Conservation (phyloP, 2,797 vertebrate species). For the Cryptoprocta ferox region DNA sequence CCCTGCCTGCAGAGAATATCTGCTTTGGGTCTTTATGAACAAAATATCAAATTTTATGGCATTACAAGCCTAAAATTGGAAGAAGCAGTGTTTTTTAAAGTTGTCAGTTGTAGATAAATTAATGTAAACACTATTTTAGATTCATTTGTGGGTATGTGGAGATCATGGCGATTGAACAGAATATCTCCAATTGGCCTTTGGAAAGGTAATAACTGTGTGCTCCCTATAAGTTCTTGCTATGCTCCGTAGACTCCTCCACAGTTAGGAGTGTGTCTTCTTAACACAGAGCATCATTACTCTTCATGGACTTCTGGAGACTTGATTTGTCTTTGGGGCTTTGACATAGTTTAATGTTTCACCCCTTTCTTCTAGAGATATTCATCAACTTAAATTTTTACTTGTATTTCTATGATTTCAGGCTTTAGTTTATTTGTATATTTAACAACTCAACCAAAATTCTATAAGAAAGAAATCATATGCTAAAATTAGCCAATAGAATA, state of each 20-base stretch:
- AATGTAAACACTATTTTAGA: neutral
- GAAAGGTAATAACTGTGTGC: neutral
- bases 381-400: neutral
- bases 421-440: neutral
- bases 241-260: neutral
- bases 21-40: neutral
- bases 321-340: neutral
- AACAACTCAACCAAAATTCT: neutral
- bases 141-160: neutral
- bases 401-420: neutral
- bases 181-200: neutral
- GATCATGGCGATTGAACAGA: neutral
- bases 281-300: too few relatives aligned
- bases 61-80: neutral
- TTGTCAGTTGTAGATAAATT: neutral
- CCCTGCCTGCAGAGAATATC: rapidly evolving
- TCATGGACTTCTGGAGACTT: neutral
- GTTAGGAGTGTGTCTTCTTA: rapidly evolving
- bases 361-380: neutral
- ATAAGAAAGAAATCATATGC: neutral
- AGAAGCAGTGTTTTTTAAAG: neutral
- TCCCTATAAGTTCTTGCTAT: neutral
- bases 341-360: neutral
- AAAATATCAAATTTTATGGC: neutral
- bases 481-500: neutral